Evolutionary conservation across 1,140 invertebrate species (phyloP).

Genomic region (Trissolcus basalis): DNA sequence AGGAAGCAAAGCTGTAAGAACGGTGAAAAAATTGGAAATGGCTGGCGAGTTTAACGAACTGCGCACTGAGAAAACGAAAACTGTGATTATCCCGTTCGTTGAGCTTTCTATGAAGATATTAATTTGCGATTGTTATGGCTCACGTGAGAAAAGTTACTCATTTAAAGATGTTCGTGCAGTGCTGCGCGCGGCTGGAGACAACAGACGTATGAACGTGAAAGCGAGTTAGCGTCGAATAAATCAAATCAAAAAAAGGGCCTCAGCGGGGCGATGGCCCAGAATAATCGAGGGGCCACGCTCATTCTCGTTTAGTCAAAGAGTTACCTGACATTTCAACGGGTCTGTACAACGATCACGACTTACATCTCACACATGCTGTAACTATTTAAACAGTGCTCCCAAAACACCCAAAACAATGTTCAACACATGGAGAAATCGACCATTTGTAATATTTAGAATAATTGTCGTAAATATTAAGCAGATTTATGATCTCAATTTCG

Average conservation of each 20-base stretch:
- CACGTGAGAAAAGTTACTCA: conserved; percentile 46
- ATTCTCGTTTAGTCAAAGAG: conserved; percentile 60
- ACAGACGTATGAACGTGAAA: conserved; percentile 63
- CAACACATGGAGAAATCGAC: no score
- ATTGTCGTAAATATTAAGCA: no score
- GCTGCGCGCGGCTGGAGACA: conserved; percentile 54
- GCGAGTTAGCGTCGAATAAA: conserved; percentile 71
- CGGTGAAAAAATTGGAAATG: background rate
- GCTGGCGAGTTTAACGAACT: conserved; percentile 21
- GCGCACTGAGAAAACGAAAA: conserved; percentile 14
- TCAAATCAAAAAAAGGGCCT: conserved; percentile 68
- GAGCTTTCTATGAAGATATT: conserved; percentile 36
- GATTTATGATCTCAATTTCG: no score
- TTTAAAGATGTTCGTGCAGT: conserved; percentile 45
- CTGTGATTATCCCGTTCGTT: conserved; percentile 43
- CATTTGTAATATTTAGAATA: no score
- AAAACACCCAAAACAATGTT: no score
- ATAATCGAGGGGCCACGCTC: conserved; percentile 57
- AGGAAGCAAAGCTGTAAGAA: background rate
- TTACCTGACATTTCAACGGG: conserved; percentile 63
- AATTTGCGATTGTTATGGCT: conserved; percentile 42
- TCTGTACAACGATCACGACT: conserved; percentile 3
- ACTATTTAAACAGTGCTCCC: no score
- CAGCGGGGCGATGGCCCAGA: conserved; percentile 65
- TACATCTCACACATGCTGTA: no score